These are phyloP conservation scores for Bombus consobrinus DNA, from an alignment of 1,140 invertebrate species.

Conservation along the genomic window DNA sequence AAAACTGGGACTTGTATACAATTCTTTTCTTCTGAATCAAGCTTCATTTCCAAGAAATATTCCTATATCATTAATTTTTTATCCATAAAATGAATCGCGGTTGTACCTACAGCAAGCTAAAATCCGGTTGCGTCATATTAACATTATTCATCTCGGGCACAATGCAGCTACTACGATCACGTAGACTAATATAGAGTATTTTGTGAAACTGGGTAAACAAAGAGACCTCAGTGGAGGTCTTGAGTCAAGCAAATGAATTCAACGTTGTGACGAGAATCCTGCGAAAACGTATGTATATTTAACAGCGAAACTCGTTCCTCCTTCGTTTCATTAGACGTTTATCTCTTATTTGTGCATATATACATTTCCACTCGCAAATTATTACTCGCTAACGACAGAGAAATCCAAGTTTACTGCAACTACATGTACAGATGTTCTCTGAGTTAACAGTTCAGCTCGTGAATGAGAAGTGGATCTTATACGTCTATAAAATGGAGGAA, in stretches of 20 bases:
- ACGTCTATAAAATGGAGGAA: background rate
- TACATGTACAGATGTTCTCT: background rate
- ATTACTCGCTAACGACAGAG: background rate
- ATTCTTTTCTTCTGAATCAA: background rate
- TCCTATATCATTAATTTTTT: background rate
- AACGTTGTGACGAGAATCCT: background rate
- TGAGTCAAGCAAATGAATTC: constrained; percentile 5
- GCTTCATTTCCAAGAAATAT: background rate
- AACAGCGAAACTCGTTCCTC: background rate
- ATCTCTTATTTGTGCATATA: constrained; percentile 22
- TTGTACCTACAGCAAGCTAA: background rate
- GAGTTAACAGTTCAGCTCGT: background rate
- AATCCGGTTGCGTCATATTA: background rate
- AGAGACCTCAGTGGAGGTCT: background rate
- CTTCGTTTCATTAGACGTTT: background rate
- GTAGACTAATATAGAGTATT: background rate
- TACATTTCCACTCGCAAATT: background rate
- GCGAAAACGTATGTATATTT: background rate
- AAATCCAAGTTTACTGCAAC: background rate
- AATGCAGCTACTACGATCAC: background rate
- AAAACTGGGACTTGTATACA: background rate
- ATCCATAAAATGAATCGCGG: background rate
- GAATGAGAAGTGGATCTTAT: background rate
- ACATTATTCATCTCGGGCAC: background rate
- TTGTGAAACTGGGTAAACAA: background rate